Conservation (phyloP, 1,140 invertebrate species). For the Chironomus tepperi region DNA sequence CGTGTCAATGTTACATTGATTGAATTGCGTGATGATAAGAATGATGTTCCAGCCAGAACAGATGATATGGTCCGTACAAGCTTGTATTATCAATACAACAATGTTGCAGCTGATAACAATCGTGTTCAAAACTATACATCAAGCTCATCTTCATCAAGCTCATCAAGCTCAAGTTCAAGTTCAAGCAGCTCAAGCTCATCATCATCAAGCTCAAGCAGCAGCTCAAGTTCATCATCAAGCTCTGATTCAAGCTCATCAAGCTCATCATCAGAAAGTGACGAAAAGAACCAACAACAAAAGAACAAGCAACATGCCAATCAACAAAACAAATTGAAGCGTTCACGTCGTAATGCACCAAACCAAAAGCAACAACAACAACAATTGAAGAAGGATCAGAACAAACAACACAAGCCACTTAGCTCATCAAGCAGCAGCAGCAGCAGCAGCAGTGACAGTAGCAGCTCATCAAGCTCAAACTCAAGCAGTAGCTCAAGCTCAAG, state of each 20-base stretch:
- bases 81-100: conserved; percentile 1
- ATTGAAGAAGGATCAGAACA: too few species aligned
- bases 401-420: too few species aligned
- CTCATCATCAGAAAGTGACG: conserved; percentile 5
- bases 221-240: conserved; percentile 23
- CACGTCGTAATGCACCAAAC: too few species aligned
- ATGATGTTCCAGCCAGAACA: conserved; percentile 28
- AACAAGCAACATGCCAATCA: too few species aligned
- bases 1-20: conserved; percentile 46
- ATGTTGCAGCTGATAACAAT: conserved; percentile 3
- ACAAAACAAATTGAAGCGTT: too few species aligned
- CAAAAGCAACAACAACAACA: too few species aligned
- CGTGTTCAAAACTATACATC: not conserved
- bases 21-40: conserved; percentile 33
- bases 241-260: not conserved
- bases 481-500: not conserved
- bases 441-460: too few species aligned
- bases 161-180: conserved; percentile 28
- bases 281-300: too few species aligned
- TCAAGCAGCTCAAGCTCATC: too few species aligned
- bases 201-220: conserved; percentile 28
- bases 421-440: not conserved
- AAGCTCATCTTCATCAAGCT: conserved; percentile 23
- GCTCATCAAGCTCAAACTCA: not conserved
- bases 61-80: not conserved